These are phyloP conservation scores for Sapajus apella DNA, from an alignment of 2,113 vertebrate species.

Conservation along the genomic window DNA sequence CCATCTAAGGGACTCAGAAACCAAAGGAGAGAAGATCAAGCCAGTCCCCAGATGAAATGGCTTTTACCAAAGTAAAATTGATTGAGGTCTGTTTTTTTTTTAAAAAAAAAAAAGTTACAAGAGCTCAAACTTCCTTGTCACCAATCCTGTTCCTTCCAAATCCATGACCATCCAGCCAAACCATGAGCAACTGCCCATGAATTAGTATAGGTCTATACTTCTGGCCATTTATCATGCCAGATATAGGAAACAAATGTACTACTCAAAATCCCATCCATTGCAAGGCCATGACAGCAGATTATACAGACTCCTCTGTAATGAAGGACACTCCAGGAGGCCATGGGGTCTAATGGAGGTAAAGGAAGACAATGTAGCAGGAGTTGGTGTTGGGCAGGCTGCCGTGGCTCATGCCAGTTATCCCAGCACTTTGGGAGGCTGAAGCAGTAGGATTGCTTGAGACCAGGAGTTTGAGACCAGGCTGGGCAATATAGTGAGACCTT, in stretches of 20 bases:
- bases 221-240: not conserved
- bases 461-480: not conserved
- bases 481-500: not conserved
- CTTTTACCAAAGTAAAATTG: not conserved
- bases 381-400: not conserved
- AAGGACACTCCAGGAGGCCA: not conserved
- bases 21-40: not conserved
- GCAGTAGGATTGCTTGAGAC: not conserved
- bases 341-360: not conserved
- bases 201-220: not conserved
- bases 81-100: not conserved
- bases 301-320: not conserved
- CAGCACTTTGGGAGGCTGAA: not conserved
- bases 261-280: not conserved
- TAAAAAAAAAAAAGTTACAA: not conserved
- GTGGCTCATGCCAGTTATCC: not conserved
- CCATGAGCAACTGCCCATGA: not conserved
- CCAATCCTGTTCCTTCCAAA: not conserved
- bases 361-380: not conserved
- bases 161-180: not conserved
- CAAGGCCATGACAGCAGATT: not conserved
- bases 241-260: not conserved
- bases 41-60: not conserved
- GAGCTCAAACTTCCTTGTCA: not conserved
- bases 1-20: not conserved